Conservation (phyloP, 2,113 vertebrate species). For the Hippolais icterina region DNA sequence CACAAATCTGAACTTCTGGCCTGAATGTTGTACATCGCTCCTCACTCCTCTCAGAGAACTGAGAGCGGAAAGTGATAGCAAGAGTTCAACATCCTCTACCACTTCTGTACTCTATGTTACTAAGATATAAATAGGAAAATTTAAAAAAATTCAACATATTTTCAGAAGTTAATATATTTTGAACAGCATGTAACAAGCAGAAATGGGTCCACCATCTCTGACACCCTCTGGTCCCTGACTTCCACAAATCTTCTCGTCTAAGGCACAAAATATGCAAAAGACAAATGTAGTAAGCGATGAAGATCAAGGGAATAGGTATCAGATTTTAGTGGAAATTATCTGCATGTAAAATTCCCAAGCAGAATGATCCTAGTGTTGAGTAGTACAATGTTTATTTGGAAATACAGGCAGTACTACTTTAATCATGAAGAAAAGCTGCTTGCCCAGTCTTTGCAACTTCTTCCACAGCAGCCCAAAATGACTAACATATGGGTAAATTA, state of each 20-base stretch:
- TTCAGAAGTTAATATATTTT: background rate
- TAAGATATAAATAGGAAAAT: background rate
- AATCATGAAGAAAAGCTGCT: background rate
- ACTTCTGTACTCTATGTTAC: background rate
- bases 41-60: background rate
- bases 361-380: background rate
- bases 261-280: background rate
- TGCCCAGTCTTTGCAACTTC: background rate
- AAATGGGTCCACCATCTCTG: background rate
- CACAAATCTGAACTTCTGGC: background rate
- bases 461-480: background rate
- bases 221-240: background rate
- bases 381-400: background rate
- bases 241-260: background rate
- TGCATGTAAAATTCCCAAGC: background rate
- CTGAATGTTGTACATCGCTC: background rate
- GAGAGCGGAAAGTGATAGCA: background rate
- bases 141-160: background rate
- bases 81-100: background rate
- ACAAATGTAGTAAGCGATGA: background rate
- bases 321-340: background rate
- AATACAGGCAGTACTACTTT: background rate
- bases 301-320: background rate
- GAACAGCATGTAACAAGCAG: background rate
- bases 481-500: background rate